Percentiles rank a stretch among this genome's conserved stretches.
These are phyloP conservation scores for Python bivittatus DNA, from an alignment of 2,113 vertebrate species.

Conservation along the genomic window DNA sequence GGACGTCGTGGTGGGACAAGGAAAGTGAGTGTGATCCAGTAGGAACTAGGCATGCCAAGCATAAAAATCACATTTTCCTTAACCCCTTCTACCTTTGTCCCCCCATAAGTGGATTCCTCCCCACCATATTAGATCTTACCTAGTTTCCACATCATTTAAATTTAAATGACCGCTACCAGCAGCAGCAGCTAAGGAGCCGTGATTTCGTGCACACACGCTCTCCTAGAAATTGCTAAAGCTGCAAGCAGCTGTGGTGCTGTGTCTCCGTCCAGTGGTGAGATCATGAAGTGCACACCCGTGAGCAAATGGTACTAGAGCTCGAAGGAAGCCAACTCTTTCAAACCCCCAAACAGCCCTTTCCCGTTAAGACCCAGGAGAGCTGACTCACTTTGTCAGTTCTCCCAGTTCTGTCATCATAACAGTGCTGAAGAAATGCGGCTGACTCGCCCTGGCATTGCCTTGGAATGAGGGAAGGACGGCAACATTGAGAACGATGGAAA, in stretches of 20 bases:
- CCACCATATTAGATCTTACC: neutral
- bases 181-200: neutral
- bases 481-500: neutral
- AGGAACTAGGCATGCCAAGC: neutral
- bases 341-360: no score
- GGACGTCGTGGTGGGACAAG: neutral
- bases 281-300: neutral
- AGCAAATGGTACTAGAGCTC: neutral
- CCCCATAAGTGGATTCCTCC: neutral
- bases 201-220: neutral
- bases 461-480: no score
- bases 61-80: neutral
- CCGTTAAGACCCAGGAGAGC: neutral
- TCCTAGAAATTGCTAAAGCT: neutral
- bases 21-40: neutral
- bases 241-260: neutral
- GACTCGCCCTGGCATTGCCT: accelerated
- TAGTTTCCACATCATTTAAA: neutral
- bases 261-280: neutral
- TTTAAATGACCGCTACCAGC: neutral
- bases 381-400: neutral
- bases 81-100: neutral
- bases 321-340: neutral
- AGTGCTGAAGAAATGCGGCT: neutral
- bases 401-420: neutral